Conservation (phyloP, 2,888 invertebrate genomes). For the Sarcophaga variegata region DNA sequence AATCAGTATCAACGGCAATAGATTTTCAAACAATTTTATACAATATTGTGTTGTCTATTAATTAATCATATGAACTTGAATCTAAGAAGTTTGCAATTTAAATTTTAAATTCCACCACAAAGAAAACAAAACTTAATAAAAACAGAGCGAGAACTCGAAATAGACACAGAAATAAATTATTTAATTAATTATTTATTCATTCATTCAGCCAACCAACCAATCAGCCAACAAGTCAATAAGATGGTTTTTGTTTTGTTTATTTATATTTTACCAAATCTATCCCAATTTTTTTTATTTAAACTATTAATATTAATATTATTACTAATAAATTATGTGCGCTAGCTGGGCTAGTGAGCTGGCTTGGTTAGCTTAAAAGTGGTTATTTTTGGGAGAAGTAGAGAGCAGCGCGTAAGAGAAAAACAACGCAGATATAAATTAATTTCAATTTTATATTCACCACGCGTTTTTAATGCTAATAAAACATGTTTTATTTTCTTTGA, state of each 20-base stretch:
- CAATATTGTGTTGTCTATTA: conserved; percentile 26
- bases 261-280: conserved; percentile 12
- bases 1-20: not conserved
- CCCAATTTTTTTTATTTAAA: conserved; percentile 23
- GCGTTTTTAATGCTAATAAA: conserved; percentile 61
- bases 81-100: conserved; percentile 41
- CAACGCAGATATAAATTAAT: conserved; percentile 24
- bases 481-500: conserved; percentile 56
- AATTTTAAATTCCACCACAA: conserved; percentile 38
- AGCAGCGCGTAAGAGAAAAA: not conserved
- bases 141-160: conserved; percentile 9
- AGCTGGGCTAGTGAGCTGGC: not conserved
- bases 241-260: conserved; percentile 20
- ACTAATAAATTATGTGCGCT: conserved; percentile 29
- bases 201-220: conserved; percentile 12
- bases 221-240: conserved; percentile 13
- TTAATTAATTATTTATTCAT: conserved; percentile 30
- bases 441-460: conserved; percentile 61
- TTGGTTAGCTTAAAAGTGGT: not conserved
- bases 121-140: conserved; percentile 6
- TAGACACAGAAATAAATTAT: conserved; percentile 18
- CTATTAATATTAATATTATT: conserved; percentile 21
- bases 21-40: not conserved
- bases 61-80: conserved; percentile 58
- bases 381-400: not conserved